phyloP scores from a whole-genome alignment of 2,888 invertebrate species.

The Drosophila paranaensis region DNA sequence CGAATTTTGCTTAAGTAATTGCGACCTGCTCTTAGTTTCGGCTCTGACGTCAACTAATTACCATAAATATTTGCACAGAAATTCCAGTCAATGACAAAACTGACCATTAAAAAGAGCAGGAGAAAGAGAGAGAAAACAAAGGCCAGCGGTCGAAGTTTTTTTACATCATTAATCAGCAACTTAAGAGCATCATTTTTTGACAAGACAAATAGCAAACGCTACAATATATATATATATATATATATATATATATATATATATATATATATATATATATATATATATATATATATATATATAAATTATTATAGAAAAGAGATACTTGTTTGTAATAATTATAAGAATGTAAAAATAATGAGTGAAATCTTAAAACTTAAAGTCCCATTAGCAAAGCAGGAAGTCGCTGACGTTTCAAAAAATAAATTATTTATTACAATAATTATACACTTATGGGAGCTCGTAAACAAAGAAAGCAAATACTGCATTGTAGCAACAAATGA shows the following conservation, averaged over 20 bases:
- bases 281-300: background rate
- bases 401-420: conserved; percentile 8
- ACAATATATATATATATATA: background rate
- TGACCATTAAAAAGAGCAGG: background rate
- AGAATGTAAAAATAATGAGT: background rate
- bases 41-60: conserved; percentile 60
- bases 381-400: conserved; percentile 27
- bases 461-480: conserved; percentile 43
- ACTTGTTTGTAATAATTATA: background rate
- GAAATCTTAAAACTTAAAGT: background rate
- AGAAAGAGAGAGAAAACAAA: conserved; percentile 5
- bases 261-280: background rate
- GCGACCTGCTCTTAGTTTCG: conserved; percentile 61
- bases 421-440: conserved; percentile 17
- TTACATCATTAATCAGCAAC: conserved; percentile 43
- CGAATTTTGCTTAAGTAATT: conserved; percentile 24
- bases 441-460: conserved; percentile 5
- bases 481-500: conserved; percentile 33
- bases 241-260: background rate
- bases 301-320: background rate
- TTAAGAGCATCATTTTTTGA: background rate
- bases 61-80: conserved; percentile 36
- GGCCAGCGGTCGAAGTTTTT: conserved; percentile 21
- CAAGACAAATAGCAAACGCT: background rate
- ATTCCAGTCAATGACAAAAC: conserved; percentile 17